Percentiles rank a stretch among this genome's conserved stretches.
Conservation (phyloP, 2,888 invertebrate species). For the Cotesia congregata region DNA sequence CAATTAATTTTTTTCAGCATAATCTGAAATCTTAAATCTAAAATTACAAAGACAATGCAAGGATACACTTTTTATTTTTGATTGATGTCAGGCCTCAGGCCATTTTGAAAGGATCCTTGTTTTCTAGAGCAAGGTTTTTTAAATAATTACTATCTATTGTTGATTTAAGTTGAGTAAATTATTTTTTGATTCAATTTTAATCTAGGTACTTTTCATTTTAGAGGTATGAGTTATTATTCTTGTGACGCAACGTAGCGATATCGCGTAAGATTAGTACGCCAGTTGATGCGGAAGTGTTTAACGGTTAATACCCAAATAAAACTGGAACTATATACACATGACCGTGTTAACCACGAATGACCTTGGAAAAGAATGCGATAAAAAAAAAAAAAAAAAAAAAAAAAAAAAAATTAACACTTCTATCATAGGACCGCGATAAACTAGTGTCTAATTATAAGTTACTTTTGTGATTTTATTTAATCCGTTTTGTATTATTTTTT, state of each 20-base stretch:
- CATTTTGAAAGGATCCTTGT: constrained; percentile 25
- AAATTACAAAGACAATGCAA: neutral
- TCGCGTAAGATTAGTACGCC: constrained; percentile 1
- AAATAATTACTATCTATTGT: neutral
- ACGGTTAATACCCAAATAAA: constrained; percentile 9
- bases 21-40: neutral
- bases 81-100: constrained; percentile 12
- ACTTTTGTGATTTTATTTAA: neutral
- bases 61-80: constrained; percentile 6
- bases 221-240: too few relatives aligned
- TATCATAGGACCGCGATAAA: neutral
- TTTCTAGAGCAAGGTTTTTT: constrained; percentile 6
- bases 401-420: constrained; percentile 7
- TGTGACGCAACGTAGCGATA: too few relatives aligned
- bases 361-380: neutral
- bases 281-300: neutral
- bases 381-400: constrained; percentile 14
- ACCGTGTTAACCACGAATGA: constrained; percentile 8
- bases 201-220: too few relatives aligned
- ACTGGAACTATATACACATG: neutral
- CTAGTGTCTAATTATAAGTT: neutral
- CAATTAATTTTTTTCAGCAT: neutral
- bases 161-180: neutral
- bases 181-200: neutral
- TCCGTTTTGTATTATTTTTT: neutral